Conservation (phyloP, 2,797 vertebrate genomes). For the Clarias platycephalus region DNA sequence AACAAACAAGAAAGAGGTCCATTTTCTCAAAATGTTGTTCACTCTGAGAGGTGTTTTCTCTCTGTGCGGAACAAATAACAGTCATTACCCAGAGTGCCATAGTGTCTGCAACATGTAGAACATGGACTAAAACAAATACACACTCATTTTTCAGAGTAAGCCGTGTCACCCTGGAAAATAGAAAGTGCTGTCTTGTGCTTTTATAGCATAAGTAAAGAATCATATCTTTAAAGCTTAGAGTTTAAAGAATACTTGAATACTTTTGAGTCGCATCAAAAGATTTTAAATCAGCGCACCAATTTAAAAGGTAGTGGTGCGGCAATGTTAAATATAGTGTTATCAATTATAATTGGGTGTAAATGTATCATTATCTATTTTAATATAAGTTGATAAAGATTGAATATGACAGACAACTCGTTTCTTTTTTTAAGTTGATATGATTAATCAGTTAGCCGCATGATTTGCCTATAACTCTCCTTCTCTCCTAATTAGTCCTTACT, state of each 20-base stretch:
- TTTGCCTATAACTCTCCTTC: too few species aligned
- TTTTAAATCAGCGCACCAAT: not conserved
- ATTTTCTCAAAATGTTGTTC: conserved; percentile 81
- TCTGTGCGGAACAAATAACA: conserved; percentile 72
- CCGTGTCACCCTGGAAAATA: conserved; percentile 19
- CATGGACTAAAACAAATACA: conserved; percentile 58
- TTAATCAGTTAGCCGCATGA: not conserved
- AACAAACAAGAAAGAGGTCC: conserved; percentile 65
- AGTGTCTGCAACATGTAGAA: conserved; percentile 63
- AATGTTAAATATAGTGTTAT: not conserved
- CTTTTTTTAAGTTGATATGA: not conserved
- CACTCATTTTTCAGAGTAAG: conserved; percentile 48
- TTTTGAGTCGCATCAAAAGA: not conserved
- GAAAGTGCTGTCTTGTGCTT: not conserved
- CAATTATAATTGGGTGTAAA: not conserved
- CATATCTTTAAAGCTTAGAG: conserved; percentile 6
- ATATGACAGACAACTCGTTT: not conserved
- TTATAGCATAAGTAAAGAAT: conserved; percentile 27
- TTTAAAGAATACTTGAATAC: conserved; percentile 9
- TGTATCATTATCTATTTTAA: not conserved
- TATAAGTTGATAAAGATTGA: not conserved
- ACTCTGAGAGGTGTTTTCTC: conserved; percentile 73
- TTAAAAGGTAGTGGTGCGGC: not conserved
- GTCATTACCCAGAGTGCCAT: conserved; percentile 73
- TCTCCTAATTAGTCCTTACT: too few species aligned